Conservation (phyloP, 2,113 vertebrate species). For the Hepsetus odoe region DNA sequence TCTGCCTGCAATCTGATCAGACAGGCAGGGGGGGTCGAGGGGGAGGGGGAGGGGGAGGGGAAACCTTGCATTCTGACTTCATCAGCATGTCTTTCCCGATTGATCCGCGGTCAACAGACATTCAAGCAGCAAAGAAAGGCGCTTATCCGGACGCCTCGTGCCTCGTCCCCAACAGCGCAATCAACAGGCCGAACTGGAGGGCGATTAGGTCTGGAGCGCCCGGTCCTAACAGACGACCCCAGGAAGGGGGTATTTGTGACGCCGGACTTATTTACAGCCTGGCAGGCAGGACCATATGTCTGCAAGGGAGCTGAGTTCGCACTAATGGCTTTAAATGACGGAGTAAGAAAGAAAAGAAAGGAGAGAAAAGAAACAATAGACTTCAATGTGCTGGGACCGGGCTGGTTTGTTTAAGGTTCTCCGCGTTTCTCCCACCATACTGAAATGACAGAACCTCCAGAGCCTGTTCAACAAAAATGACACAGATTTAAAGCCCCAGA, state of each 20-base stretch:
- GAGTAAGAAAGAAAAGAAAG: neutral
- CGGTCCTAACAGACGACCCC: neutral
- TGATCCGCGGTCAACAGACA: slow-evolving; percentile 8
- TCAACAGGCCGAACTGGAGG: neutral
- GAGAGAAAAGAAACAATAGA: no score
- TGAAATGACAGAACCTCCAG: no score
- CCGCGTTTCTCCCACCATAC: no score
- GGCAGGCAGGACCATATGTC: slow-evolving; percentile 17
- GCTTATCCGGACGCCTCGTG: no score
- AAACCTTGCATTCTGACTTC: slow-evolving; percentile 48
- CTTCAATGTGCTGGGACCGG: no score
- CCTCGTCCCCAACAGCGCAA: no score
- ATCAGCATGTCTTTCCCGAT: slow-evolving; percentile 44
- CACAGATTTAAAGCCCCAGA: no score
- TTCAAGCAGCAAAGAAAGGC: slow-evolving; percentile 3
- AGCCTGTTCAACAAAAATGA: no score
- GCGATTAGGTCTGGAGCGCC: neutral
- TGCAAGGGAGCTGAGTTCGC: neutral
- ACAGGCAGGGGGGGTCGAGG: slow-evolving; percentile 17
- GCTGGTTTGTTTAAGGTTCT: no score
- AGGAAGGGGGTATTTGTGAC: neutral
- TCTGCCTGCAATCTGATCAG: slow-evolving; percentile 60
- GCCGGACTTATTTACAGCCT: slow-evolving; percentile 2
- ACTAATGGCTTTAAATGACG: neutral
- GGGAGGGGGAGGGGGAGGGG: neutral